Percentiles rank a stretch among this genome's conserved stretches.
Conservation (phyloP, 2,888 invertebrate species). For the Loripinus fragilis region DNA sequence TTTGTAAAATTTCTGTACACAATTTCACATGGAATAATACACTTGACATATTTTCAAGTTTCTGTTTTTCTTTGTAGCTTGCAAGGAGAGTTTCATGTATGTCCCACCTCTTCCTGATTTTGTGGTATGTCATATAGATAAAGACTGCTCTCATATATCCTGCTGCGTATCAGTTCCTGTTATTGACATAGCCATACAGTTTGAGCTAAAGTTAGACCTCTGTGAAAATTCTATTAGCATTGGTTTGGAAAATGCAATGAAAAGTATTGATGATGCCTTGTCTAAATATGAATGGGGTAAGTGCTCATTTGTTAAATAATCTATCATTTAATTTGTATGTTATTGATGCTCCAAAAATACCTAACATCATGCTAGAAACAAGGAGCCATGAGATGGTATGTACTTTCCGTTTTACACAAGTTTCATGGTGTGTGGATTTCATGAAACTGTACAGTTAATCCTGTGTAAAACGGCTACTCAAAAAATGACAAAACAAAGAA, state of each 20-base stretch:
- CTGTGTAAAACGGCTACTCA: too few relatives aligned
- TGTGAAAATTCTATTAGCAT: not conserved
- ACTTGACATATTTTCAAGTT: not conserved
- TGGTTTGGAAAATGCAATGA: not conserved
- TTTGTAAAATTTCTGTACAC: too few relatives aligned
- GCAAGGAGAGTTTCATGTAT: not conserved
- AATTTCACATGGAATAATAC: too few relatives aligned
- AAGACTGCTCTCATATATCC: constrained; percentile 46
- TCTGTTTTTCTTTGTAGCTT: not conserved
- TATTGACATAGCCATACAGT: constrained; percentile 20
- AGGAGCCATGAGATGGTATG: too few relatives aligned
- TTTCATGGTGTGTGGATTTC: too few relatives aligned
- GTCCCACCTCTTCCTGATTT: constrained; percentile 38
- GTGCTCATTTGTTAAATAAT: too few relatives aligned
- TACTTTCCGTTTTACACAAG: too few relatives aligned
- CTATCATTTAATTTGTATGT: too few relatives aligned
- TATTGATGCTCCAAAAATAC: too few relatives aligned
- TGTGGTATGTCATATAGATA: constrained; percentile 40
- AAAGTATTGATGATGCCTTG: not conserved
- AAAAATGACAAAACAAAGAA: too few relatives aligned
- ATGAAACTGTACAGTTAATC: too few relatives aligned
- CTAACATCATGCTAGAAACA: too few relatives aligned
- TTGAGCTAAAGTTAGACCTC: not conserved
- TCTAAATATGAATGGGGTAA: not conserved
- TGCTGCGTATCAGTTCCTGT: constrained; percentile 48